These are phyloP conservation scores for Heteronetta atricapilla DNA, from an alignment of 2,113 vertebrate species.

Conservation along the genomic window DNA sequence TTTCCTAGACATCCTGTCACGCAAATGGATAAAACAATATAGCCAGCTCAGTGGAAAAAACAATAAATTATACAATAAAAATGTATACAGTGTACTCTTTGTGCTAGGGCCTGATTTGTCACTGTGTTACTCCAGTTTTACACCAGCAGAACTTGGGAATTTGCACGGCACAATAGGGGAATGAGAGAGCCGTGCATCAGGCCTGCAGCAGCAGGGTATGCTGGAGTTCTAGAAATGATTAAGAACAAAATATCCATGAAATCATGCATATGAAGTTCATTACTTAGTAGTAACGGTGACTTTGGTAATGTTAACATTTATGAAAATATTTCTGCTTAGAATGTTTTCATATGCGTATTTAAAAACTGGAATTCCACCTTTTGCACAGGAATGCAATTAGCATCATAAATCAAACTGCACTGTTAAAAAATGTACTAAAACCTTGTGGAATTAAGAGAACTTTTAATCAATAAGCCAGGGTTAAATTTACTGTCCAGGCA, in stretches of 20 bases:
- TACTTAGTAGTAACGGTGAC: constrained; percentile 4
- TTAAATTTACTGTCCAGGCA: constrained; percentile 46
- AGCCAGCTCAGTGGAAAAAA: constrained; percentile 67
- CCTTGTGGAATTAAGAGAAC: neutral
- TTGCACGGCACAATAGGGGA: neutral
- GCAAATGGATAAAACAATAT: constrained; percentile 73
- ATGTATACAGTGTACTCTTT: constrained; percentile 48
- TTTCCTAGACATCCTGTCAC: constrained; percentile 74
- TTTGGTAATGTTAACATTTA: constrained; percentile 25
- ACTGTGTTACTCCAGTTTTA: neutral
- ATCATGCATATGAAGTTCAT: constrained; percentile 31
- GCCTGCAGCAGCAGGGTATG: neutral
- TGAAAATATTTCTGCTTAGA: constrained; percentile 39
- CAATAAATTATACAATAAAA: constrained; percentile 65
- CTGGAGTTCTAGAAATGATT: constrained; percentile 24
- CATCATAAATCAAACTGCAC: neutral
- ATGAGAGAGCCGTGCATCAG: neutral
- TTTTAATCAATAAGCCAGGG: constrained; percentile 40
- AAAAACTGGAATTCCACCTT: constrained; percentile 45
- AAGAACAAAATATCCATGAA: constrained; percentile 41
- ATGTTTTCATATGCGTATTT: constrained; percentile 57
- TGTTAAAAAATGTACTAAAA: constrained; percentile 20
- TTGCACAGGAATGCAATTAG: constrained; percentile 42
- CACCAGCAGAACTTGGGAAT: neutral
- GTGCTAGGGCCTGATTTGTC: neutral